Percentiles rank a stretch among this genome's conserved stretches.
phyloP scores from a whole-genome alignment of 2,113 vertebrate species.

The Delphinus delphis region DNA sequence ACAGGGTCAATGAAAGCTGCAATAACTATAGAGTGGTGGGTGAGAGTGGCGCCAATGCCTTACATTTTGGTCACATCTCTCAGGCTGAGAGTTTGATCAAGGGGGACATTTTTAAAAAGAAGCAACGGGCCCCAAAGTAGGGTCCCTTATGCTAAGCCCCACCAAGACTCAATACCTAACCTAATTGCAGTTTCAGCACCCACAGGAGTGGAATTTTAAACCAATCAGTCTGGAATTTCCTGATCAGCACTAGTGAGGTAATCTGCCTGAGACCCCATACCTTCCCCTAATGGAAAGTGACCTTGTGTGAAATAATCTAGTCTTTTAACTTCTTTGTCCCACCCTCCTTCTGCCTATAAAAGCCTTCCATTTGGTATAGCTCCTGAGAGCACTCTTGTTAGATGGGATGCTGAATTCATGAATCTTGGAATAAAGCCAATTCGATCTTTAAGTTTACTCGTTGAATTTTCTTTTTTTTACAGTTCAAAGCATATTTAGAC shows the following conservation, averaged over 20 bases:
- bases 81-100: background rate
- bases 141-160: background rate
- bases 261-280: background rate
- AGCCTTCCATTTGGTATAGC: background rate
- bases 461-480: background rate
- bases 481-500: background rate
- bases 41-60: background rate
- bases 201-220: background rate
- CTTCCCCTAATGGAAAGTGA: background rate
- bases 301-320: background rate
- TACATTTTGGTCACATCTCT: background rate
- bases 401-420: background rate
- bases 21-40: background rate
- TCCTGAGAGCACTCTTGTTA: background rate
- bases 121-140: background rate
- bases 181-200: background rate
- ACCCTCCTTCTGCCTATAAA: background rate
- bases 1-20: background rate
- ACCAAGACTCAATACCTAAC: background rate
- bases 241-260: background rate
- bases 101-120: background rate
- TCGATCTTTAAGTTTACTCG: background rate
- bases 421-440: background rate
- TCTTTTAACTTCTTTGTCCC: background rate
- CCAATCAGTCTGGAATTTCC: background rate